Evolutionary conservation across 2,113 vertebrate species (phyloP).

Genomic region (Chaetorhynchus papuensis): DNA sequence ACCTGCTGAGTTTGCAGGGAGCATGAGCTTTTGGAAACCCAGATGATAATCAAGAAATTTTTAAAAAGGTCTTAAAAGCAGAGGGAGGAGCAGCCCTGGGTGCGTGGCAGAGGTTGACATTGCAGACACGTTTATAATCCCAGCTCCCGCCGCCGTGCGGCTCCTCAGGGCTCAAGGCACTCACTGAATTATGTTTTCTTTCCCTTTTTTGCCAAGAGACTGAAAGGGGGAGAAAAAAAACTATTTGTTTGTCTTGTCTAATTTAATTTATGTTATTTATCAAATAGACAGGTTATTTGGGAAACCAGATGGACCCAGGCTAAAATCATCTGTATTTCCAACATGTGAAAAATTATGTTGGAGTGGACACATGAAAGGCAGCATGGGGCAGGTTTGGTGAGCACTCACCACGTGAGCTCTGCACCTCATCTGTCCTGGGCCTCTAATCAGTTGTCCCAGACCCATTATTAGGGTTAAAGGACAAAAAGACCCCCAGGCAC

Average conservation of each 20-base stretch:
- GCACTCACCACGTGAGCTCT: background rate
- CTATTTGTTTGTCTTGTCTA: slow-evolving; percentile 82
- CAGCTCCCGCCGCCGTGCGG: rapidly evolving
- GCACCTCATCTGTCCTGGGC: background rate
- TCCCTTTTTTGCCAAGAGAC: slow-evolving; percentile 43
- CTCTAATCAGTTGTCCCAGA: background rate
- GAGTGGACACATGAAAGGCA: slow-evolving; percentile 55
- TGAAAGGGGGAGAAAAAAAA: slow-evolving; percentile 38
- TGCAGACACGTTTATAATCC: slow-evolving; percentile 60
- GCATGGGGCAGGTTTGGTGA: background rate
- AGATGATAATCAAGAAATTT: background rate
- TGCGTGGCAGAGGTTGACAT: slow-evolving; percentile 30
- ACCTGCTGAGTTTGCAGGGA: background rate
- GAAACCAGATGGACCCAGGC: slow-evolving; percentile 82
- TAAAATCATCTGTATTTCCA: slow-evolving; percentile 80
- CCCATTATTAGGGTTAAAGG: slow-evolving; percentile 8
- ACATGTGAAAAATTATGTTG: slow-evolving; percentile 72
- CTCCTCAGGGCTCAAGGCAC: slow-evolving; percentile 48
- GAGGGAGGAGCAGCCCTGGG: background rate
- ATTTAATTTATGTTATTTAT: slow-evolving; percentile 86
- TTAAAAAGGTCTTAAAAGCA: background rate
- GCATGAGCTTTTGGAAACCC: background rate
- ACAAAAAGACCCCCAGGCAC: slow-evolving; percentile 3
- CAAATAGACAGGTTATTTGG: slow-evolving; percentile 87
- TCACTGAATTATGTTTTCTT: slow-evolving; percentile 58